Evolutionary conservation across 2,888 invertebrate genomes (phyloP).

Genomic region (Cosmopolites sordidus): DNA sequence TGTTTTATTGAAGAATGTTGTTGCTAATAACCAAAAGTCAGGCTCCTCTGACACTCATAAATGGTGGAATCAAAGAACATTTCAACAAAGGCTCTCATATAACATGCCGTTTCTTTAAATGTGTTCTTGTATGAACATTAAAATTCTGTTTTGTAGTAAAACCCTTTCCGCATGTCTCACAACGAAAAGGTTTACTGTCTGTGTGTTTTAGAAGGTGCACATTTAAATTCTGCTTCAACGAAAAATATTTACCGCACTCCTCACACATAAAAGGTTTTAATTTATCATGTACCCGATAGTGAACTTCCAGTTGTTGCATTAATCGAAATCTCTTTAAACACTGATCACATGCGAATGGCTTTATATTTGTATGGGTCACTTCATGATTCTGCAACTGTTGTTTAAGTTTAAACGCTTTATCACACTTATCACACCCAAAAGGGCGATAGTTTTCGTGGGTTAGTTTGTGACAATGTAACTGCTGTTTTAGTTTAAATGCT

Average conservation of each 20-base stretch:
- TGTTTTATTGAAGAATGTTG: too few species aligned
- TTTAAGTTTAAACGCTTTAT: constrained; percentile 34
- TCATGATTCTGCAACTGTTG: constrained; percentile 33
- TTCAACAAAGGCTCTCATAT: too few species aligned
- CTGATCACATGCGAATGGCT: constrained; percentile 29
- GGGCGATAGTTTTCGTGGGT: constrained; percentile 29
- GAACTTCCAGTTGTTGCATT: constrained; percentile 34
- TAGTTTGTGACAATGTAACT: constrained; percentile 31
- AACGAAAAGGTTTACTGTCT: constrained; percentile 18
- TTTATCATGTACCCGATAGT: constrained; percentile 30
- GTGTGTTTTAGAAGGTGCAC: constrained; percentile 25
- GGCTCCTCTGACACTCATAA: too few species aligned
- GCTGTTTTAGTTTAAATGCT: constrained; percentile 33
- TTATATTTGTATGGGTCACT: constrained; percentile 29
- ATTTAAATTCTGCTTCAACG: constrained; percentile 26
- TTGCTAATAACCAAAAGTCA: too few species aligned
- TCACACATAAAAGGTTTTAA: constrained; percentile 27
- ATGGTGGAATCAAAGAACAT: too few species aligned
- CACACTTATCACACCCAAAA: constrained; percentile 31
- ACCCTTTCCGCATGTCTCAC: constrained; percentile 21
- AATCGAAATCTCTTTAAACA: constrained; percentile 32
- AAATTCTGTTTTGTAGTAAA: constrained; percentile 26
- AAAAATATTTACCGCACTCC: constrained; percentile 25
- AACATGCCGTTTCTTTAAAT: too few species aligned
- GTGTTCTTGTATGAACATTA: constrained; percentile 20